Base-by-base conservation (phyloP, 2,888 invertebrate genomes). In the Agonopterix subpropinquella region DNA sequence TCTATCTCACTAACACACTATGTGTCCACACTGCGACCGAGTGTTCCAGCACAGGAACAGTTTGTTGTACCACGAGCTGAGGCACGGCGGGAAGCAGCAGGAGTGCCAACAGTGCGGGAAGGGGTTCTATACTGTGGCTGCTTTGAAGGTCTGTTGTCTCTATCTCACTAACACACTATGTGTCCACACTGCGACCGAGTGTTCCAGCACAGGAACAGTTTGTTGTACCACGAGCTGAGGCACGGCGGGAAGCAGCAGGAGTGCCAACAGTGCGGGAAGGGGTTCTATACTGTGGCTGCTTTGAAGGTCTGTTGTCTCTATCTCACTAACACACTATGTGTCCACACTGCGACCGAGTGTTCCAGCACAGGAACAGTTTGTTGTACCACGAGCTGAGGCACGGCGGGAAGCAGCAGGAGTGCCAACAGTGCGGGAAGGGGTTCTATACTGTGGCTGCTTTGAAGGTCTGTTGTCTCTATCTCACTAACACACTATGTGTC, bases 311-410 rank as follows among this genome's bases (percentile, higher is more conserved):
- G 43, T 52, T 4, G 1, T 39, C 4, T 39, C 2, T n/a, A 37
- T 39, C 9, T n/a, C 10, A 4, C 18, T 4, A 18, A 18, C 2
- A 18, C 2, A 18, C n/a, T n/a, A n/a, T n/a, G 51, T 95, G 95
- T 63, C 83, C 88, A 2, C 89, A 92, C 59, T 97, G 97, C 62
- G 90, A 90, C 9, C 84, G 95, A 11, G 90, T 92, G 49, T 96
- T 96, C 71, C 91, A 92, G 50, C 96, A 96, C 58, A 89, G 94
- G 53, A 96, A 96, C 76, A 96, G 96, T 8, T 80, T 96, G 47
- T 91, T 95, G 53, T 96, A 96, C 77, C 96, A 97, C 65, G 89
- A 93, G 82, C 80, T 94, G 58, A 94, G 95, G 43, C 96, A 96
- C 64, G 92, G 92, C 7, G 94, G 94, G 2, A 91, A 93, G 67